These are phyloP conservation scores for Psophia crepitans DNA, from an alignment of 2,113 vertebrate species.

Conservation along the genomic window DNA sequence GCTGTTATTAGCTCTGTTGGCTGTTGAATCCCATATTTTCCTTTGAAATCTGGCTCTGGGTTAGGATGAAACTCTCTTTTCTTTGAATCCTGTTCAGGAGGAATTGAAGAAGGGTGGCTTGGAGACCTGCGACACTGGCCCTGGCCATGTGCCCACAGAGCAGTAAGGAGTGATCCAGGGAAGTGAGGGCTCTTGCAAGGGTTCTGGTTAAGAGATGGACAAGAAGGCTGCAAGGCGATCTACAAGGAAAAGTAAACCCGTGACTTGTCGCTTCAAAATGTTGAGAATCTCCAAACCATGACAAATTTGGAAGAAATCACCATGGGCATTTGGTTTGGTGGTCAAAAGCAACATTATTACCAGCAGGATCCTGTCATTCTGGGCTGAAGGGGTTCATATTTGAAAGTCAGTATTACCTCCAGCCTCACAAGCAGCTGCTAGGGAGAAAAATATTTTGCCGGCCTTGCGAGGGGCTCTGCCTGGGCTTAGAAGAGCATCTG, in stretches of 20 bases:
- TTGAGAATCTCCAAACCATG: not conserved
- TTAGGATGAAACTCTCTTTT: not conserved
- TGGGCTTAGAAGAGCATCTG: not conserved
- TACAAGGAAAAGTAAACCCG: not conserved
- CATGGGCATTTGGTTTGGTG: not conserved
- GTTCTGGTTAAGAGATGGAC: not conserved
- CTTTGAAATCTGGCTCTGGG: not conserved
- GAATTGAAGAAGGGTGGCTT: not conserved
- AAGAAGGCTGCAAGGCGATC: not conserved
- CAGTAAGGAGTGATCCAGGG: not conserved
- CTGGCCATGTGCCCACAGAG: not conserved
- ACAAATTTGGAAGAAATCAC: not conserved
- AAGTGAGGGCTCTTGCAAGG: not conserved
- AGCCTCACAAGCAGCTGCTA: not conserved
- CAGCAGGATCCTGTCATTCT: not conserved
- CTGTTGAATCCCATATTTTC: not conserved
- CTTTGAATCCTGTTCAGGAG: not conserved
- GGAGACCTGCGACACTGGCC: not conserved
- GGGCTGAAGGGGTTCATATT: not conserved
- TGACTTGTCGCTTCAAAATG: not conserved
- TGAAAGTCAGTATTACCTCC: not conserved
- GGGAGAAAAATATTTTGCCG: not conserved
- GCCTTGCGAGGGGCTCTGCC: not conserved
- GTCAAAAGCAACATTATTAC: not conserved
- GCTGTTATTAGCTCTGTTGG: not conserved